Conservation (phyloP, 2,797 vertebrate species). For the Phaenicophaeus curvirostris region DNA sequence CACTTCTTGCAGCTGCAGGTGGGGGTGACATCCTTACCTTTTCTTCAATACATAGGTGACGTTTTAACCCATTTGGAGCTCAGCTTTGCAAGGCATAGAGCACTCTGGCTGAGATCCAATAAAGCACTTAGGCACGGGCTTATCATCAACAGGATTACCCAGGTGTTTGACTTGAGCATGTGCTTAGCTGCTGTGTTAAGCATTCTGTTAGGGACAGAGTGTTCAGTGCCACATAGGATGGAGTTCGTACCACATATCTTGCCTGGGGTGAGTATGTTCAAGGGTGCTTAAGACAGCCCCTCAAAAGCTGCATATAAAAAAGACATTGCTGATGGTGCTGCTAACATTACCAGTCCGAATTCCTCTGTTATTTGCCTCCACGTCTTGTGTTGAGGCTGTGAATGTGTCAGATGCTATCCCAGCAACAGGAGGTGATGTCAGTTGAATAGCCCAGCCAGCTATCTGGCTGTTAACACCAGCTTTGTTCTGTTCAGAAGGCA, state of each 20-base stretch:
- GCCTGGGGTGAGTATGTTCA: neutral
- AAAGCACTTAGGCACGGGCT: slow-evolving; percentile 62
- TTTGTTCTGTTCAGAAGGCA: neutral
- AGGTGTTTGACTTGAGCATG: slow-evolving; percentile 64
- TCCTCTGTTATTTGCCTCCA: neutral
- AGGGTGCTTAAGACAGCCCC: slow-evolving; percentile 30
- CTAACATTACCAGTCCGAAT: neutral
- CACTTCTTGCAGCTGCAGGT: slow-evolving; percentile 38
- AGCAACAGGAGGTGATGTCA: neutral
- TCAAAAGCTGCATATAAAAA: neutral
- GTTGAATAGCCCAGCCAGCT: neutral
- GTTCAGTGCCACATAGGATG: neutral
- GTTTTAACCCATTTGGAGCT: slow-evolving; percentile 48
- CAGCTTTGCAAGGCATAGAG: slow-evolving; percentile 32
- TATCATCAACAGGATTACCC: slow-evolving; percentile 65
- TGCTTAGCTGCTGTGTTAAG: slow-evolving; percentile 11
- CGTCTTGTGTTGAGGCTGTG: neutral
- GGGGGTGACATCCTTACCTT: slow-evolving; percentile 54
- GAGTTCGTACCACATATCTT: neutral
- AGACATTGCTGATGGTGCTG: neutral
- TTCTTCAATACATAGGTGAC: slow-evolving; percentile 45
- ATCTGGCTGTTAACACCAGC: neutral
- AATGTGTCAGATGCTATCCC: neutral
- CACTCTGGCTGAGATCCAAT: slow-evolving; percentile 41
- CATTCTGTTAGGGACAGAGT: neutral